These are phyloP conservation scores for Heliconius congener DNA, from an alignment of 1,140 invertebrate species.

Conservation along the genomic window DNA sequence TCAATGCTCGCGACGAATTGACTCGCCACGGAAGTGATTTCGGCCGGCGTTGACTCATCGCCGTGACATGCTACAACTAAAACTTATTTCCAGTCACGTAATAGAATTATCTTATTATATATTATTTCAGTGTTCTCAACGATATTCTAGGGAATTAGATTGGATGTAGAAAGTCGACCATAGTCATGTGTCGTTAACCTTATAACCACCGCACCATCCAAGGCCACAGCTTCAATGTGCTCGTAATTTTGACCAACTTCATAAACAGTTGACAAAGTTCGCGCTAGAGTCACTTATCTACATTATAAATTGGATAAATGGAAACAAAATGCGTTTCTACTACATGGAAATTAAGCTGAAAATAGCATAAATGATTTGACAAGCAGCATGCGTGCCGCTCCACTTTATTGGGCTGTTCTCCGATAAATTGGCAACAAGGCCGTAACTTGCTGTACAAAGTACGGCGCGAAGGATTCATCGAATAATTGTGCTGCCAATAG, in stretches of 20 bases:
- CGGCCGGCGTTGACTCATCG: slow-evolving; percentile 58
- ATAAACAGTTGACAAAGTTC: slow-evolving; percentile 36
- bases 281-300: slow-evolving; percentile 33
- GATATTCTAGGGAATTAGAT: neutral
- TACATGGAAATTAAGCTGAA: slow-evolving; percentile 33
- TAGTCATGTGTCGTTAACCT: neutral
- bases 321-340: slow-evolving; percentile 27
- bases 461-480: slow-evolving; percentile 59
- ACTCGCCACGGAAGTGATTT: slow-evolving; percentile 67
- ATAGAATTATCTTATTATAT: slow-evolving; percentile 17
- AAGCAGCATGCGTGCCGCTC: slow-evolving; percentile 39
- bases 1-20: slow-evolving; percentile 75
- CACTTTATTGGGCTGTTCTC: slow-evolving; percentile 50
- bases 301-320: slow-evolving; percentile 32
- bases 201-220: slow-evolving; percentile 24
- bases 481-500: slow-evolving; percentile 71
- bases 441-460: slow-evolving; percentile 59
- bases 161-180: neutral
- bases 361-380: slow-evolving; percentile 38
- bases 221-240: slow-evolving; percentile 22
- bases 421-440: slow-evolving; percentile 57
- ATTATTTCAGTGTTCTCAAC: neutral
- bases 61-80: slow-evolving; percentile 33
- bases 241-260: slow-evolving; percentile 34
- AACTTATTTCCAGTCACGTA: slow-evolving; percentile 24